Percentiles rank a stretch among this genome's conserved stretches.
Evolutionary conservation across 1,140 invertebrate genomes (phyloP).

Genomic region (Tyrophagus putrescentiae): DNA sequence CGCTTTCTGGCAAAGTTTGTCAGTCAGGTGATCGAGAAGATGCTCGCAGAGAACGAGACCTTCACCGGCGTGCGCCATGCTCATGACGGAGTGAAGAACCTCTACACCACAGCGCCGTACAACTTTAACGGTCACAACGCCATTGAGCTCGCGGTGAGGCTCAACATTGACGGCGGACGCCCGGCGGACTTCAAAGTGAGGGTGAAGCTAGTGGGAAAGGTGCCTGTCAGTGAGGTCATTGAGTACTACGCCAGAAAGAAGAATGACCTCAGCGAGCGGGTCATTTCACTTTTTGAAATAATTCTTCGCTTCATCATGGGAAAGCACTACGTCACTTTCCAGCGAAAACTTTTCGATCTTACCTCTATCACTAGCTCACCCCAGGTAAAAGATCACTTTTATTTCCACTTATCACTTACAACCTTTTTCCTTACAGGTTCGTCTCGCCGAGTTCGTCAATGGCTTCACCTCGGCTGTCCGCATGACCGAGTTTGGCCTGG

Average conservation of each 20-base stretch:
- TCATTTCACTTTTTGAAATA: background rate
- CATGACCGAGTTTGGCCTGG: conserved; percentile 1
- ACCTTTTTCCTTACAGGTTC: too few relatives aligned
- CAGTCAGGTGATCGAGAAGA: background rate
- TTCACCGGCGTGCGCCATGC: background rate
- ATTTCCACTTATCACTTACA: too few relatives aligned
- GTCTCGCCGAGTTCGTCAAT: background rate
- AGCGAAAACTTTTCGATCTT: background rate
- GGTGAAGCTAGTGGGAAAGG: background rate
- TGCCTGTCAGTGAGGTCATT: background rate
- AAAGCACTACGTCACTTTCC: background rate
- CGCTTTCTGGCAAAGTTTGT: background rate
- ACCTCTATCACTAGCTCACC: background rate
- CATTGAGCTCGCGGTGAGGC: background rate
- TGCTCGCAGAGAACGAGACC: background rate
- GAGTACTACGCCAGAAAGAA: background rate
- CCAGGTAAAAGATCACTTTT: background rate
- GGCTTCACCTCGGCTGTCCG: background rate
- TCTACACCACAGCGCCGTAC: background rate
- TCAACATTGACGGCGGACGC: background rate
- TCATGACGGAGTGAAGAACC: background rate
- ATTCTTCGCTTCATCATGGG: background rate
- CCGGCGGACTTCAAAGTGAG: background rate
- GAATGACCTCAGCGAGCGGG: background rate
- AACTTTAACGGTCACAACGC: background rate